Evolutionary conservation across 2,113 vertebrate genomes (phyloP), one percentile per base, ranked within the genome.

Genomic region (Platycercus adscitus): DNA sequence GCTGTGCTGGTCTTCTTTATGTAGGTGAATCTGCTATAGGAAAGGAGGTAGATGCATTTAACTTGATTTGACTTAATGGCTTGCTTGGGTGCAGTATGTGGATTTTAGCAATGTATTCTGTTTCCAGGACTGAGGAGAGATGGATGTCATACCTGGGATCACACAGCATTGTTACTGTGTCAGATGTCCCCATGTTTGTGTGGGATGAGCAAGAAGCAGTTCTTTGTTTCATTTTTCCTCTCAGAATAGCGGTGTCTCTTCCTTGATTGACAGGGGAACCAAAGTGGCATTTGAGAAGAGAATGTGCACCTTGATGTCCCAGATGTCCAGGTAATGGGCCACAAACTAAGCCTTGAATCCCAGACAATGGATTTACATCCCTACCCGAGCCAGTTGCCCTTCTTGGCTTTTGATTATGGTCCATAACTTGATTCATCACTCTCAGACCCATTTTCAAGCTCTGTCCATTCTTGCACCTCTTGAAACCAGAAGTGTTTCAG

Each of bases 11-110:
- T 28, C 19, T 7, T 15, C 37, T 55, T 53, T 16, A 43, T 0
- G 0, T n/a, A 71, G 53, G 29, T 77, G 58, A n/a, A 63, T 31
- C 43, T 86, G 7, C 33, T 8, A 21, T 47, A 29, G 49, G 49
- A 81, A 43, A 72, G 60, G 43, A 47, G 6, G 31, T 0, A 0
- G 10, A 33, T 58, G 17, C 10, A 5, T 55, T 69, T 53, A 66
- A 31, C 41, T 50, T 70, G 8, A 26, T 37, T 53, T 58, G 26
- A 60, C 60, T 81, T 52, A 44, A 44, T 35, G 35, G 18, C 29
- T 83, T 0, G 0, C 41, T 53, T 17, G 10, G 4, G 16, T 82
- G 44, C 20, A 47, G 1, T 26, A 15, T 28, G 9, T 70, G 41
- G 6, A 21, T 85, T 79, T 88, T 18, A 49, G 31, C 61, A 66